These are phyloP conservation scores for Callaeas wilsoni DNA, from an alignment of 2,113 vertebrate genomes.

Conservation along the genomic window DNA sequence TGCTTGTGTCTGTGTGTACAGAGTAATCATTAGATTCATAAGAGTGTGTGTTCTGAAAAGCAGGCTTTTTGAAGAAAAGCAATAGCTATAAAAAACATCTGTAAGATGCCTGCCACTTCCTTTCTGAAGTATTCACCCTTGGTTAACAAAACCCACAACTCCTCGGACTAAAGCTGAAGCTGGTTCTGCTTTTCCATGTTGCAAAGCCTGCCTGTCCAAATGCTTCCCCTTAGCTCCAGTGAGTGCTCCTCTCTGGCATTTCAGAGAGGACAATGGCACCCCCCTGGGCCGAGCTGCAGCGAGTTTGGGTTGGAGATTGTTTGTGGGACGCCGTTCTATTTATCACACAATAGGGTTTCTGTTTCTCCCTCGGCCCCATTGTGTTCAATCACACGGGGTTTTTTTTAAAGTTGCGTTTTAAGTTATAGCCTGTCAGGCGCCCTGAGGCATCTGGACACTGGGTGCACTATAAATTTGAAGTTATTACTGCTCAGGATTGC, in stretches of 20 bases:
- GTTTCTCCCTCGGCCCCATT: not conserved
- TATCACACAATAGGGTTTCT: not conserved
- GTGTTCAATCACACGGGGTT: not conserved
- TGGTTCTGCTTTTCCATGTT: not conserved
- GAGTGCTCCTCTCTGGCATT: not conserved
- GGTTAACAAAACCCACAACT: not conserved
- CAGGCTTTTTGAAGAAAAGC: not conserved
- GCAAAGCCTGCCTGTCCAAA: not conserved
- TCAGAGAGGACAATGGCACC: not conserved
- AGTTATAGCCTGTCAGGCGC: not conserved
- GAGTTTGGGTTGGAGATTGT: not conserved
- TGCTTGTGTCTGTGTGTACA: accelerated
- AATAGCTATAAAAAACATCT: not conserved
- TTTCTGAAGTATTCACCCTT: not conserved
- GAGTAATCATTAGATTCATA: not conserved
- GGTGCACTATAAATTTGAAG: not conserved
- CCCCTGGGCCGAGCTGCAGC: not conserved
- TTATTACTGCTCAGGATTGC: not conserved
- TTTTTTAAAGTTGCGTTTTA: not conserved
- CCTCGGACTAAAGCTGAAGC: not conserved
- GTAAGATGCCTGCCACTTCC: not conserved
- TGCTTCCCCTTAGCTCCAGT: not conserved
- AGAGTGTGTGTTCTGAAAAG: not conserved
- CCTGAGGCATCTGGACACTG: constrained; percentile 20
- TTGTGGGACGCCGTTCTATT: not conserved